Evolutionary conservation across 2,888 invertebrate genomes (phyloP).

Genomic region (Archips crataeganus): DNA sequence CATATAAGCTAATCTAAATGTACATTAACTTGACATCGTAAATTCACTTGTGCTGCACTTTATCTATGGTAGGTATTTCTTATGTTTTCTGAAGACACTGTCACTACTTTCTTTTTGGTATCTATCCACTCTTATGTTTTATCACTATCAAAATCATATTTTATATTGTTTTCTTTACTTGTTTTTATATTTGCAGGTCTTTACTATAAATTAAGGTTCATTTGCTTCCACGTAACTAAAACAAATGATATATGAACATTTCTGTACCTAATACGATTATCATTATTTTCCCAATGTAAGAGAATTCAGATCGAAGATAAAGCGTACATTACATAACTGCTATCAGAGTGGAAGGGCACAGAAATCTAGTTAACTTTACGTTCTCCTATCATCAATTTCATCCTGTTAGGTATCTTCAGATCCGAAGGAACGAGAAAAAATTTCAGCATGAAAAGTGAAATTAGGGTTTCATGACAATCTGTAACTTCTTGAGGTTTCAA

Average conservation of each 20-base stretch:
- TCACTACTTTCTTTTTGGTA: too few relatives aligned
- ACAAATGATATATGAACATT: too few relatives aligned
- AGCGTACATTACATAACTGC: neutral
- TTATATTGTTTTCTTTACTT: too few relatives aligned
- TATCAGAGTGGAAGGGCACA: neutral
- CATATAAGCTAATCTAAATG: neutral
- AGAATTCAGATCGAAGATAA: neutral
- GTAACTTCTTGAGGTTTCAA: neutral
- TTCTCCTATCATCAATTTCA: neutral
- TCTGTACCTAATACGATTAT: too few relatives aligned
- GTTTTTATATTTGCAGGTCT: too few relatives aligned
- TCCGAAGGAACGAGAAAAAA: neutral
- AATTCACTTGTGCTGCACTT: neutral
- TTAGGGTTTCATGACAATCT: neutral
- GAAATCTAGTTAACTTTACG: neutral
- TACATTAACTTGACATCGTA: neutral
- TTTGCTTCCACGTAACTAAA: too few relatives aligned
- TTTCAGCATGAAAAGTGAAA: neutral
- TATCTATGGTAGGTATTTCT: too few relatives aligned
- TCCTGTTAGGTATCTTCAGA: neutral
- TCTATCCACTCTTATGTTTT: too few relatives aligned
- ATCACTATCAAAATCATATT: too few relatives aligned
- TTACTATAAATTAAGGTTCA: too few relatives aligned
- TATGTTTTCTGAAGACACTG: too few relatives aligned
- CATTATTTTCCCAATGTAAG: neutral